Percentiles rank a stretch among this genome's conserved stretches.
Conservation (phyloP, 2,888 invertebrate genomes). For the Cryptophagus acutangulus region DNA sequence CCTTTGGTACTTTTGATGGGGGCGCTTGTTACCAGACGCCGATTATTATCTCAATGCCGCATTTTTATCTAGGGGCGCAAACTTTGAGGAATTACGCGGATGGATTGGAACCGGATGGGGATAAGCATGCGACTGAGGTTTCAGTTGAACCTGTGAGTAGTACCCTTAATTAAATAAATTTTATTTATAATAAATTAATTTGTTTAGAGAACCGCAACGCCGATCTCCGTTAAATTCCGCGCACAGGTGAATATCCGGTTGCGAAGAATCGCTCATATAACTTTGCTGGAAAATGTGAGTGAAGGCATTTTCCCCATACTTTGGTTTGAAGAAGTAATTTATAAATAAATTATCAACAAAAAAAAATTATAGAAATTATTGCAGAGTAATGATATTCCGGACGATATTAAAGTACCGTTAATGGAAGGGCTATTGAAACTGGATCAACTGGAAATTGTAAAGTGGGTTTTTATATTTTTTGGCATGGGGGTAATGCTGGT, state of each 20-base stretch:
- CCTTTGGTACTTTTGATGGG: neutral
- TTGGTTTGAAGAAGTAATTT: constrained; percentile 56
- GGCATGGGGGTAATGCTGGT: constrained; percentile 1
- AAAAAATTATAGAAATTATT: neutral
- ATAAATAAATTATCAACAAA: neutral
- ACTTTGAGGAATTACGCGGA: neutral
- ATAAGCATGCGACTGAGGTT: constrained; percentile 3
- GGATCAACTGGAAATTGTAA: neutral
- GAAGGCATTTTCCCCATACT: constrained; percentile 56
- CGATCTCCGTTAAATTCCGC: constrained; percentile 51
- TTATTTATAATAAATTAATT: constrained; percentile 2
- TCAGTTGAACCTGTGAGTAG: constrained; percentile 14
- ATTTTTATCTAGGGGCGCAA: constrained; percentile 3
- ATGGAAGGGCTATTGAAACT: neutral
- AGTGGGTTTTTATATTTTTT: neutral
- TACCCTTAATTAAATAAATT: neutral
- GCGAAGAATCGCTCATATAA: constrained; percentile 45
- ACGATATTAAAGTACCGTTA: neutral
- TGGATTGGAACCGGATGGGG: neutral
- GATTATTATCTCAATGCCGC: neutral
- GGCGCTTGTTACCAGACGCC: neutral
- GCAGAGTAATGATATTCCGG: constrained; percentile 1
- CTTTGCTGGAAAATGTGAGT: constrained; percentile 50
- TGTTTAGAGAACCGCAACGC: constrained; percentile 52
- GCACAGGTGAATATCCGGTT: constrained; percentile 57